Conservation (phyloP, 2,888 invertebrate genomes). For the Spisula subtruncata region DNA sequence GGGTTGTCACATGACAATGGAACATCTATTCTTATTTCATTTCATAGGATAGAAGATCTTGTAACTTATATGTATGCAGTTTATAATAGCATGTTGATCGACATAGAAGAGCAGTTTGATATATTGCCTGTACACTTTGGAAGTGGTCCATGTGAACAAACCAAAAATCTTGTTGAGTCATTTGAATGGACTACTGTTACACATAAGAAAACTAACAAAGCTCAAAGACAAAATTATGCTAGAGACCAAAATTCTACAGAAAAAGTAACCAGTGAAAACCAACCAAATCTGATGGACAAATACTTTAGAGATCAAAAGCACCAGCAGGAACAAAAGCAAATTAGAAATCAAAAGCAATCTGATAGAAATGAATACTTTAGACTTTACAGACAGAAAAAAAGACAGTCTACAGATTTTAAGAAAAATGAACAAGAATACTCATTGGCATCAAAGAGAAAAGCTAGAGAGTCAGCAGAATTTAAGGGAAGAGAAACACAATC, state of each 20-base stretch:
- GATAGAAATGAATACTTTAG: too few species aligned
- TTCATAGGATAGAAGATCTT: conserved; percentile 38
- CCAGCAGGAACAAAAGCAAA: too few species aligned
- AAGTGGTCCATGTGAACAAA: not conserved
- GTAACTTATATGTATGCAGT: conserved; percentile 50
- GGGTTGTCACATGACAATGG: conserved; percentile 47
- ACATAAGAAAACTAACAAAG: not conserved
- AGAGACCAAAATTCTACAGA: too few species aligned
- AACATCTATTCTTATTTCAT: conserved; percentile 45
- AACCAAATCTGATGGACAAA: too few species aligned
- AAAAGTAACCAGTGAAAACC: too few species aligned
- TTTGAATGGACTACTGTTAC: not conserved
- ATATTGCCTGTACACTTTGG: conserved; percentile 47
- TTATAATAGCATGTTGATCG: conserved; percentile 51
- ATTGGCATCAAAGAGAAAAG: not conserved
- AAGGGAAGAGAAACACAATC: too few species aligned
- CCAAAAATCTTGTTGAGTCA: not conserved
- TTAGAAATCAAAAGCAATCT: too few species aligned
- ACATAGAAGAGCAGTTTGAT: conserved; percentile 44
- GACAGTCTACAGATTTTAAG: not conserved
- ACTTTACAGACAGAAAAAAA: too few species aligned
- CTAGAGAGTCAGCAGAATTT: too few species aligned
- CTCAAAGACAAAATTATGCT: too few species aligned
- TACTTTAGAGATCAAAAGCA: too few species aligned
- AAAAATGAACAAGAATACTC: not conserved